A percentile compares a stretch with the other conserved stretches of the same genome.
Conservation (phyloP, 2,797 vertebrate genomes). For the Neopelma chrysocephalum region DNA sequence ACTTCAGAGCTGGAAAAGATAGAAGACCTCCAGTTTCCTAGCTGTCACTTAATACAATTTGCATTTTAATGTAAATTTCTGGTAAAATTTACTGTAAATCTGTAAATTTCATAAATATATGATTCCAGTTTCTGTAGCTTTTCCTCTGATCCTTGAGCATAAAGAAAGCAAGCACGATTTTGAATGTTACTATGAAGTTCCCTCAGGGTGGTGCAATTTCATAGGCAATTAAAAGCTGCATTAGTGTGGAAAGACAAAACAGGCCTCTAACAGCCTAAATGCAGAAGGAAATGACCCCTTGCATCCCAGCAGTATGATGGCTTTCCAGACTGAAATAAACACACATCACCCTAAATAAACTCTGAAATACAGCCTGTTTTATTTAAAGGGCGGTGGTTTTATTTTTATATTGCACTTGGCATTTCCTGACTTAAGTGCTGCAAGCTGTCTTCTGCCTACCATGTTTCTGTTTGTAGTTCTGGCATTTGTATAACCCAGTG, state of each 20-base stretch:
- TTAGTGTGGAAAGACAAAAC: neutral
- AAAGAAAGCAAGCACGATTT: neutral
- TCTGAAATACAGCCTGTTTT: slow-evolving; percentile 3
- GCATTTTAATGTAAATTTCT: neutral
- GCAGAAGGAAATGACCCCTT: neutral
- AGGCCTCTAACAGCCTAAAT: neutral
- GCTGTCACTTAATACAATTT: neutral
- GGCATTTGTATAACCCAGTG: slow-evolving; percentile 7
- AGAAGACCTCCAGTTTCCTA: neutral
- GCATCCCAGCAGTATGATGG: neutral
- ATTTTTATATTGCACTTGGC: slow-evolving; percentile 40
- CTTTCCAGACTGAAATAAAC: slow-evolving; percentile 13
- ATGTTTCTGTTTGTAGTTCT: slow-evolving; percentile 49
- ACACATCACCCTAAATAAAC: slow-evolving; percentile 10
- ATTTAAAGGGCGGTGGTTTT: slow-evolving; percentile 11
- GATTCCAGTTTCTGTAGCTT: neutral
- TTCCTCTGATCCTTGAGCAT: neutral
- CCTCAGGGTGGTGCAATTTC: neutral
- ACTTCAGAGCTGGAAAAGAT: neutral
- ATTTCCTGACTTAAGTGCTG: slow-evolving; percentile 24
- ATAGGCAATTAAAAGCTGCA: neutral
- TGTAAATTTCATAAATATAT: neutral
- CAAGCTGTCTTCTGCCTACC: slow-evolving; percentile 26
- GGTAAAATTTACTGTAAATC: neutral
- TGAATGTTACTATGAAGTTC: neutral